Evolutionary conservation across 2,888 invertebrate genomes (phyloP).

Genomic region (Drosophila affinis): DNA sequence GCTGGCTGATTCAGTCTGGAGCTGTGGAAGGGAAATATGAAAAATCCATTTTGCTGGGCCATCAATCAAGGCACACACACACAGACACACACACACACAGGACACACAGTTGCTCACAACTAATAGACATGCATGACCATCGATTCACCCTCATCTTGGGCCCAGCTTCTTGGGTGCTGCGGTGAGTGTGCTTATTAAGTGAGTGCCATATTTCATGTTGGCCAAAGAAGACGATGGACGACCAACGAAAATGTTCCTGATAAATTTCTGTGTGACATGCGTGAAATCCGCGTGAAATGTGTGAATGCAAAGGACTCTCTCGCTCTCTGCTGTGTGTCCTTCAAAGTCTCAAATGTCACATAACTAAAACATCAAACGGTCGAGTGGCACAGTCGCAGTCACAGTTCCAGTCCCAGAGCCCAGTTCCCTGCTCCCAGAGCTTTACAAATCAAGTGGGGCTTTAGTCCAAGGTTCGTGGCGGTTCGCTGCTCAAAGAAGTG

Average conservation of each 20-base stretch:
- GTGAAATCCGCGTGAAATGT: constrained; percentile 41
- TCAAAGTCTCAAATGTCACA: constrained; percentile 71
- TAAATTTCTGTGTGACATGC: constrained; percentile 59
- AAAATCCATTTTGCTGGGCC: constrained; percentile 67
- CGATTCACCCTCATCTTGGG: constrained; percentile 20
- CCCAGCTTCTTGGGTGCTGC: background rate
- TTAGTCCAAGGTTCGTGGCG: constrained; percentile 49
- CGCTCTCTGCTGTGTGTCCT: constrained; percentile 48
- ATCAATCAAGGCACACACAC: constrained; percentile 61
- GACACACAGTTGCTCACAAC: constrained; percentile 8
- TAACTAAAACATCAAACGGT: constrained; percentile 55
- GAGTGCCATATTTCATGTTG: constrained; percentile 65
- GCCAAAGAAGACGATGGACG: constrained; percentile 17
- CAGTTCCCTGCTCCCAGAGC: constrained; percentile 26
- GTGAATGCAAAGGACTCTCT: constrained; percentile 38
- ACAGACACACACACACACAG: background rate
- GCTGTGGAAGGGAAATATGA: constrained; percentile 48
- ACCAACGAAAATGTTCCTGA: constrained; percentile 37
- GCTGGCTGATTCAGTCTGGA: background rate
- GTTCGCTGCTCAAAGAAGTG: constrained; percentile 70
- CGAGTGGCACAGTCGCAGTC: constrained; percentile 18
- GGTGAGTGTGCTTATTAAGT: constrained; percentile 67
- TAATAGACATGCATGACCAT: constrained; percentile 43
- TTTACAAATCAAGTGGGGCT: constrained; percentile 76
- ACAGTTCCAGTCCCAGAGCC: too few species aligned